A percentile compares a stretch with the other conserved stretches of the same genome.
phyloP scores from a whole-genome alignment of 2,113 vertebrate species.

The Catharus minimus region DNA sequence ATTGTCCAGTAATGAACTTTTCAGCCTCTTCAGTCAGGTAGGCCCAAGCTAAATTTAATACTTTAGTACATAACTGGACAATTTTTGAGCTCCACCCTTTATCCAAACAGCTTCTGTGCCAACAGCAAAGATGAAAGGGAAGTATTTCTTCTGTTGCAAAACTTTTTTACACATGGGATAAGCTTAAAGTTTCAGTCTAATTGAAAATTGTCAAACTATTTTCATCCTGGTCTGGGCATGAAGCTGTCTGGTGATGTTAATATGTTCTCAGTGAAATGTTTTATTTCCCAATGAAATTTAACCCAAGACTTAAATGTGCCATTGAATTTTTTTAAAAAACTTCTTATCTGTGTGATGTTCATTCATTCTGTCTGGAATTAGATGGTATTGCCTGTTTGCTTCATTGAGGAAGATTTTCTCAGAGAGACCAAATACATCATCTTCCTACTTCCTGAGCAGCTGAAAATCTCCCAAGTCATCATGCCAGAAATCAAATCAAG shows the following conservation, averaged over 20 bases:
- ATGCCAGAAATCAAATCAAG: slow-evolving; percentile 63
- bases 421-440: slow-evolving; percentile 2
- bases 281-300: neutral
- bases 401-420: slow-evolving; percentile 40
- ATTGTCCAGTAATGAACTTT: neutral
- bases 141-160: neutral
- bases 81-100: neutral
- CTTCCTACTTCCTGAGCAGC: neutral
- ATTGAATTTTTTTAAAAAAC: neutral
- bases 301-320: neutral
- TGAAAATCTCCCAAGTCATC: slow-evolving; percentile 41
- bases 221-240: neutral
- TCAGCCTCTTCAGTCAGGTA: neutral
- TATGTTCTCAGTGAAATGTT: neutral
- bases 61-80: neutral
- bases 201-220: neutral
- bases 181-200: neutral
- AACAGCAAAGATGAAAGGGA: neutral
- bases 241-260: neutral
- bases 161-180: neutral
- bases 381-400: neutral
- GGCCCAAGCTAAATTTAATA: neutral
- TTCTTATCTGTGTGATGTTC: neutral
- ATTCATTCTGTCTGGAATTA: neutral
- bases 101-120: neutral